These are phyloP conservation scores for Apotomis turbidana DNA, from an alignment of 2,888 invertebrate species.

Conservation along the genomic window DNA sequence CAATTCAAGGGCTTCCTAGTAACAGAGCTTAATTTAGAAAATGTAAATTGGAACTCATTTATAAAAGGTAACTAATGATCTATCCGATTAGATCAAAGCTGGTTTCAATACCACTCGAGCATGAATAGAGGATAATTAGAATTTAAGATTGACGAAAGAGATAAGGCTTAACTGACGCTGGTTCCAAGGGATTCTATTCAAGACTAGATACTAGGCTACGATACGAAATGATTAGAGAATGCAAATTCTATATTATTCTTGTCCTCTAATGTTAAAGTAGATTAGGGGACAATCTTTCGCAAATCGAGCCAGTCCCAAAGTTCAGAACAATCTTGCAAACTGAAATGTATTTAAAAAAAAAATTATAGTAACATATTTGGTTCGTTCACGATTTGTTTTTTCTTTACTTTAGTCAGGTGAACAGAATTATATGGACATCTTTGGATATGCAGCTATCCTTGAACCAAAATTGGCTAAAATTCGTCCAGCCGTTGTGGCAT, in stretches of 20 bases:
- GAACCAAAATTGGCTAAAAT: too few species aligned
- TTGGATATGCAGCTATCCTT: too few species aligned
- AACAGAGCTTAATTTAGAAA: constrained; percentile 1
- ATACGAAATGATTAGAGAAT: background rate
- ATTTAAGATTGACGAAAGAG: constrained; percentile 34
- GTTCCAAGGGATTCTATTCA: constrained; percentile 14
- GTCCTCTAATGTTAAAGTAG: too few species aligned
- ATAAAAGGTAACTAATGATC: constrained; percentile 7
- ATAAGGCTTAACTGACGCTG: constrained; percentile 1
- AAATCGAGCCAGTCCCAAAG: too few species aligned
- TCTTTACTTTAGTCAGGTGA: too few species aligned
- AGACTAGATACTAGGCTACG: background rate
- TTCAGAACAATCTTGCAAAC: too few species aligned
- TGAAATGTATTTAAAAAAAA: too few species aligned
- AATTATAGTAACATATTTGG: too few species aligned
- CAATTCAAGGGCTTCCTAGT: constrained; percentile 1
- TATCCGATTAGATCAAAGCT: constrained; percentile 12
- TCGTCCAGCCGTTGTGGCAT: too few species aligned
- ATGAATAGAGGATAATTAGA: constrained; percentile 32
- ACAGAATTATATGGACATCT: too few species aligned
- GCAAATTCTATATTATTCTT: background rate
- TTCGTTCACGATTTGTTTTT: too few species aligned
- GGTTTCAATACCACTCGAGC: constrained; percentile 18
- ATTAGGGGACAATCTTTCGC: too few species aligned
- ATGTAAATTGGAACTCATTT: constrained; percentile 13